Base-by-base conservation (phyloP, 2,113 vertebrate genomes). In the Prionailurus bengalensis region DNA sequence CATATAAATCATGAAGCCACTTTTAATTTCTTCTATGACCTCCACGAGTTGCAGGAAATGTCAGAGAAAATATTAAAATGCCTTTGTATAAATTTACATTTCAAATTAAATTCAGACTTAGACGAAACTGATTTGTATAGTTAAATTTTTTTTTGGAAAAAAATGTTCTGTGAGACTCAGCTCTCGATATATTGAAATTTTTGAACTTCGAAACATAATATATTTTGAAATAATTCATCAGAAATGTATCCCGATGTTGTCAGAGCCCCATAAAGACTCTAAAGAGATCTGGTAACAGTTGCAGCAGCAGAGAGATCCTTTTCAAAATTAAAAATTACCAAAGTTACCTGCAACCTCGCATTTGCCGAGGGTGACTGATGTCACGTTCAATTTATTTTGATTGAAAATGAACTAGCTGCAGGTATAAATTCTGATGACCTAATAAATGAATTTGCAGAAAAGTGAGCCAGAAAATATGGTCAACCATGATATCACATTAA, bases 21-120 rank as follows among this genome's bases (percentile, higher is more conserved):
- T 96, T 95, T 91, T 70, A 4, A 45, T 95, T 96, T 96, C 79
- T 87, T 95, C 73, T 79, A 3, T 89, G 92, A 96, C 92, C 65
- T 33, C 71, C 79, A 73, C 33, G 48, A 94, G 92, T 97, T 95
- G 93, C 53, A 95, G 86, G 73, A 96, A 93, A 91, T 95, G 61
- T 89, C 94, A 97, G 73, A 96, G 71, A 91, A 97, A 97, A 96
- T 91, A 97, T 79, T 85, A 86, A 95, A 94, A 91, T 89, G 94
- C 61, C 92, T 83, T 91, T 79, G 55, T 97, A 95, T 94, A 91
- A 93, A 95, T 95, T 96, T 94, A 91, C 92, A 94, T 96, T 91
- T 89, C 93, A 97, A 95, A 96, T 95, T 96, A 94, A 96, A 97
- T 89, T 97, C 73, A 94, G 73, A 91, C 48, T 93, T 94, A 66